Percentiles rank a stretch among this genome's conserved stretches.
phyloP scores from a whole-genome alignment of 2,888 invertebrate genomes.

The Malacosoma neustria region DNA sequence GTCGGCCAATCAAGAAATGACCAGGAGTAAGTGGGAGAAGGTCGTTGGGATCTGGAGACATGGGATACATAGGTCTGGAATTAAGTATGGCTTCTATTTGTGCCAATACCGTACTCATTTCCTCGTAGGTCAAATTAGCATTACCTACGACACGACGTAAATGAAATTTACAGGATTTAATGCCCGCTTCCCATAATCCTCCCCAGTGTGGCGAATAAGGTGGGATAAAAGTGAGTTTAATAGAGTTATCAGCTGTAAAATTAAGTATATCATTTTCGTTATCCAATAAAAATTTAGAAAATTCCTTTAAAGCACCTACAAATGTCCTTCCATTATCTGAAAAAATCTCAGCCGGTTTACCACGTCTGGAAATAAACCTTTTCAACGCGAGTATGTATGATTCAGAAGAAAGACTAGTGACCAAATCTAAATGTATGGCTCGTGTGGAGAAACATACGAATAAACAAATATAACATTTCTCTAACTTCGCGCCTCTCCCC shows the following conservation, averaged over 20 bases:
- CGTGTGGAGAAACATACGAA: background rate
- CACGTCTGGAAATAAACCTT: slow-evolving; percentile 4
- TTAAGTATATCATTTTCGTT: background rate
- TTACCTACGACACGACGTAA: slow-evolving; percentile 3
- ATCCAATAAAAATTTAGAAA: too few relatives aligned
- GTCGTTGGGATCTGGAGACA: background rate
- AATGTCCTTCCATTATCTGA: slow-evolving; percentile 4
- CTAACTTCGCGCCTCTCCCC: background rate
- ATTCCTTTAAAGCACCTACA: background rate
- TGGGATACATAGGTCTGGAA: slow-evolving; percentile 2
- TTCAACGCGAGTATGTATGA: background rate
- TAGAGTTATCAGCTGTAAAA: background rate
- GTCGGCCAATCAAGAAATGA: background rate
- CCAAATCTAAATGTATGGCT: slow-evolving; percentile 1
- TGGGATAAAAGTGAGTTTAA: slow-evolving; percentile 6
- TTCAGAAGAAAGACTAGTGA: background rate
- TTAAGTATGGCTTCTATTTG: slow-evolving; percentile 7
- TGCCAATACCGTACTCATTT: slow-evolving; percentile 4
- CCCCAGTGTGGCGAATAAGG: slow-evolving; percentile 5
- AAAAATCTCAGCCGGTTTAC: slow-evolving; percentile 2
- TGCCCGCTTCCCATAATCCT: slow-evolving; percentile 3
- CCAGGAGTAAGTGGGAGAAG: background rate
- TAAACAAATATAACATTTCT: background rate
- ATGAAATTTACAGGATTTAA: slow-evolving; percentile 4
- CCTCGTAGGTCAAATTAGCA: slow-evolving; percentile 6